Conservation (phyloP, 2,888 invertebrate species). For the Ochropleura leucogaster region DNA sequence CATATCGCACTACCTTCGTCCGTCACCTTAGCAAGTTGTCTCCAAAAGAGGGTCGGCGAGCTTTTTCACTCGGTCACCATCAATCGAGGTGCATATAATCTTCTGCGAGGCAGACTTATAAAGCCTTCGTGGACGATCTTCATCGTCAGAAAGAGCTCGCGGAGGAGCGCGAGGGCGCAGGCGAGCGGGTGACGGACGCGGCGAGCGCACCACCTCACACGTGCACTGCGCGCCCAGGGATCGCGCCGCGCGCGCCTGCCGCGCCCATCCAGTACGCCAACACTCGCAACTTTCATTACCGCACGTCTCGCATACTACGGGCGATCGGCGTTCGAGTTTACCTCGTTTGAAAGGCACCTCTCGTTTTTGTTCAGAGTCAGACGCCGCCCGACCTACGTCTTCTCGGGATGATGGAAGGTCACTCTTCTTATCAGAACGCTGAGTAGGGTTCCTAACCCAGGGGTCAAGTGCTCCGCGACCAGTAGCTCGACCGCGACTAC, state of each 20-base stretch:
- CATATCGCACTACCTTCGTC: constrained; percentile 33
- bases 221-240: constrained; percentile 70
- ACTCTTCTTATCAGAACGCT: constrained; percentile 50
- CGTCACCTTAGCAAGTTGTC: constrained; percentile 81
- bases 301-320: constrained; percentile 78
- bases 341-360: constrained; percentile 68
- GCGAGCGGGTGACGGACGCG: constrained; percentile 67
- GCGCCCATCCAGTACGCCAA: constrained; percentile 71
- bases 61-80: constrained; percentile 59
- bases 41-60: constrained; percentile 83
- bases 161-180: constrained; percentile 63
- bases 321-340: constrained; percentile 75
- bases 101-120: constrained; percentile 79
- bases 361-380: constrained; percentile 66
- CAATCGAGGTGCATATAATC: constrained; percentile 68
- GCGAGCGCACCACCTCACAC: constrained; percentile 68
- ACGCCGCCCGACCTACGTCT: constrained; percentile 55
- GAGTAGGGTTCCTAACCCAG: constrained; percentile 69
- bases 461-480: constrained; percentile 69
- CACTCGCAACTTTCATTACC: constrained; percentile 77
- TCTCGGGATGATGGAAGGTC: constrained; percentile 60
- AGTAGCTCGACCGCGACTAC: constrained; percentile 54
- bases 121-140: constrained; percentile 77
- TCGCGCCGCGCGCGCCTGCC: constrained; percentile 62
- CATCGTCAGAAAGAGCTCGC: constrained; percentile 78